Percentiles rank a stretch among this genome's conserved stretches.
These are phyloP conservation scores for Loris lydekkerianus DNA, from an alignment of 2,797 vertebrate genomes.

Conservation along the genomic window DNA sequence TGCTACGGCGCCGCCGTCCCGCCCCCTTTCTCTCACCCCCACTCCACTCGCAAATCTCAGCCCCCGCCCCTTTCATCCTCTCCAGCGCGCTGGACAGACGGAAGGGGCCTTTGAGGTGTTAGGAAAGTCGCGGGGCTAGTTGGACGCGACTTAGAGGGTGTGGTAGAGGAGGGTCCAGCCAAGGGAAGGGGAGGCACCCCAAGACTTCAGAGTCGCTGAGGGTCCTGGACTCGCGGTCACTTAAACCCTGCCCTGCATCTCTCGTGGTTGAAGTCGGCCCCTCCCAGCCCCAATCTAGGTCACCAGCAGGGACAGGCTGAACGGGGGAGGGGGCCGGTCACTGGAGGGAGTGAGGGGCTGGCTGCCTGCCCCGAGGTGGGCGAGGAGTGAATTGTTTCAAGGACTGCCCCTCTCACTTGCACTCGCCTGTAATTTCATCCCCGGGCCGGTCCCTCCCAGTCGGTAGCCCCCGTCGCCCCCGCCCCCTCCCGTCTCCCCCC, in stretches of 20 bases:
- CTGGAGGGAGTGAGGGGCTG: not conserved
- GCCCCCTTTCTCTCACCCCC: not conserved
- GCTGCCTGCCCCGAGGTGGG: conserved; percentile 58
- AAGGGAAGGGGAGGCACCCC: not conserved
- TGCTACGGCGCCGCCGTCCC: conserved; percentile 65
- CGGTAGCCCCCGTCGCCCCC: conserved; percentile 5
- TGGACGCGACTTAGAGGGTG: not conserved
- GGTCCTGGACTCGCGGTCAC: not conserved
- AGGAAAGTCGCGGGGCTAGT: not conserved
- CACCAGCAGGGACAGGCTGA: not conserved
- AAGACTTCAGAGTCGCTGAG: not conserved
- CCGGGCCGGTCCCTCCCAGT: conserved; percentile 68
- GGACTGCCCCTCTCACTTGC: conserved; percentile 75
- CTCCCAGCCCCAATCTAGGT: conserved; percentile 50
- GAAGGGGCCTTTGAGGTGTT: not conserved
- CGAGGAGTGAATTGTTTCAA: conserved; percentile 54
- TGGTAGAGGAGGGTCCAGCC: not conserved
- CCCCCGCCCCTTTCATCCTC: accelerated
- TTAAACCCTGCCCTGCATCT: not conserved
- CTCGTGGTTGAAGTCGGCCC: not conserved
- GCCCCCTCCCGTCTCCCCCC: not conserved
- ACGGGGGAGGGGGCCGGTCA: not conserved
- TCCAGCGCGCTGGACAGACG: not conserved
- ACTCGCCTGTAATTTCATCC: conserved; percentile 83
- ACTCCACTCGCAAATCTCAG: not conserved